Base-by-base conservation (phyloP, 1,140 invertebrate genomes). In the Stegodyphus mimosarum region DNA sequence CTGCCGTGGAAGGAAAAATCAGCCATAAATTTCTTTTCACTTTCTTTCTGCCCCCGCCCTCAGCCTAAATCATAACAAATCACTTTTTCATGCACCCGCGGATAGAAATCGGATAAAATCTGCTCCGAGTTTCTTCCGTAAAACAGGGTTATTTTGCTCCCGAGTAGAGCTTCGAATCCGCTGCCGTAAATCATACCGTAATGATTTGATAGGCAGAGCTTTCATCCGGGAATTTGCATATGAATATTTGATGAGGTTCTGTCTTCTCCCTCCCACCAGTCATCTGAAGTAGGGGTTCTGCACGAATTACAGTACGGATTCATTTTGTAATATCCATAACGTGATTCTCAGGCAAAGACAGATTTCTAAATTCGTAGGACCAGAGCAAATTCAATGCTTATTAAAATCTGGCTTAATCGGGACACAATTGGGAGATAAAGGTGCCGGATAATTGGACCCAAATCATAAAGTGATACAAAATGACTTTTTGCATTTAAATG, bases 161-260 rank as follows among this genome's bases (percentile, higher is more conserved):
- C 33, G 11, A 77, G 53, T 51, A 66, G 55, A 77, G 15, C 17
- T 67, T 33, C 10, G 6, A 48, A 49, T n/a, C n/a, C 9, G 15
- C 71, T 9, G 73, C 48, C 10, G 33, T 71, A 48, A 72, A 81
- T 72, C 78, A 72, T 72, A 48, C 67, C 55, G 69, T 60, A 17
- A 64, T 64, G 78, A 64, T 72, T 81, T 72, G 69, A 81, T 81
- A 81, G 78, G 69, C 69, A 52, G 78, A 80, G 50, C 17, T 71
- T 63, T 72, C 69, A 81, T 63, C 78, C 78, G 78, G 78, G 78
- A 18, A 81, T 72, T 72, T 81, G 78, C 69, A 81, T 81, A 81
- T 81, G 78, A 81, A 72, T 81, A 71, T 81, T 81, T 81, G 63
- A 81, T 81, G 78, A 81, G 69, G 64, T 17, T 17, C n/a, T 67